Evolutionary conservation across 2,113 vertebrate genomes (phyloP).

Genomic region (Stigmatopora nigra): DNA sequence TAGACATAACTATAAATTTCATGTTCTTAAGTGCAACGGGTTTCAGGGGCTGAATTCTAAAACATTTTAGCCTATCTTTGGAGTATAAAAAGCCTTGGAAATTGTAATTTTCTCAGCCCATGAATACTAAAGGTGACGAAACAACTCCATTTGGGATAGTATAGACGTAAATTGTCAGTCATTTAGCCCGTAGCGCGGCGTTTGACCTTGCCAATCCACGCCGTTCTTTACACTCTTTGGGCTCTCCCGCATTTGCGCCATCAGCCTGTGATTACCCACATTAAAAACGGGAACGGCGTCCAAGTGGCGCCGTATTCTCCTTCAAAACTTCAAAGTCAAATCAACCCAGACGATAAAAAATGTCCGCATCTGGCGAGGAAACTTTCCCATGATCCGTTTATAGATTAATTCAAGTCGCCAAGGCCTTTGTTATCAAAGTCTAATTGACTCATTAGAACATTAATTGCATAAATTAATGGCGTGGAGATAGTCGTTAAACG

Average conservation of each 20-base stretch:
- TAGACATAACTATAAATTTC: neutral
- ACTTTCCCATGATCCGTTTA: neutral
- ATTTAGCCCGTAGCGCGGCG: neutral
- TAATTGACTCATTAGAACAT: conserved; percentile 11
- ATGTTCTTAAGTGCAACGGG: neutral
- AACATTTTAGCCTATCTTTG: neutral
- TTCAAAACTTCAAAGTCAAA: conserved; percentile 1
- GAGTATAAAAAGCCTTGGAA: neutral
- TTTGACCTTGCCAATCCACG: neutral
- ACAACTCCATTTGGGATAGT: neutral
- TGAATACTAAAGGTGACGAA: neutral
- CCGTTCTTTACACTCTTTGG: neutral
- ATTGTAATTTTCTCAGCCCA: neutral
- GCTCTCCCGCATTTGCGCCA: neutral
- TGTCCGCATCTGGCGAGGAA: neutral
- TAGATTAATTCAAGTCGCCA: conserved; percentile 1
- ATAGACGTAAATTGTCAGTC: neutral
- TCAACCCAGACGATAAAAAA: neutral
- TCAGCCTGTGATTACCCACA: neutral
- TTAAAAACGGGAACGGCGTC: neutral
- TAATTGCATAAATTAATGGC: conserved; percentile 5
- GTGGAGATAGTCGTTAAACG: conserved; percentile 3
- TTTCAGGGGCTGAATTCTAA: neutral
- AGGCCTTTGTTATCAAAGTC: conserved; percentile 8
- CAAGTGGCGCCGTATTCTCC: neutral